Conservation (phyloP, 1,140 invertebrate genomes). For the Elymnias hypermnestra region DNA sequence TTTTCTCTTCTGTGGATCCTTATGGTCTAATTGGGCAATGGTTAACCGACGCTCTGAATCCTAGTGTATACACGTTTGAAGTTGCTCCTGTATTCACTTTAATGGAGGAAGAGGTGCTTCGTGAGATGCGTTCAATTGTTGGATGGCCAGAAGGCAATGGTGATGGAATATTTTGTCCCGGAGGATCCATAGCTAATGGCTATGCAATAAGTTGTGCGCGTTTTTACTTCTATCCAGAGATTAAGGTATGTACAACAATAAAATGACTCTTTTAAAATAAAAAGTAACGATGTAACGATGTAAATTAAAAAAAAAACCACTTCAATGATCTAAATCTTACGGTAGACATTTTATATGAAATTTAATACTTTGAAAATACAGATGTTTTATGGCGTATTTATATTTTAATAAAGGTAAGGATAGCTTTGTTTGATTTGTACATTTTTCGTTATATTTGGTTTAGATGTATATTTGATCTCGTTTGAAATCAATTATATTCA, state of each 20-base stretch:
- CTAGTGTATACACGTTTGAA: constrained; percentile 93
- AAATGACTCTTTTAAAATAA: too few species aligned
- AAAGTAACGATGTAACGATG: too few species aligned
- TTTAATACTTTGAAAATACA: too few species aligned
- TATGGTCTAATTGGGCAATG: constrained; percentile 91
- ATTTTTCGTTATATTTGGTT: too few species aligned
- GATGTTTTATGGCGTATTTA: too few species aligned
- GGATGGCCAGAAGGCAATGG: constrained; percentile 88
- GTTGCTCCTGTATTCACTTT: constrained; percentile 92
- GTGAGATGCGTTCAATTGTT: constrained; percentile 90
- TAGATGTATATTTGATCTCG: too few species aligned
- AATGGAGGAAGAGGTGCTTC: constrained; percentile 89
- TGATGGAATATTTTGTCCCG: constrained; percentile 96
- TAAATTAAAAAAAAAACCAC: too few species aligned
- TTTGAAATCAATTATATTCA: too few species aligned
- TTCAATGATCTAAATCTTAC: too few species aligned
- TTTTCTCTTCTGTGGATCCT: constrained; percentile 91
- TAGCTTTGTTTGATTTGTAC: too few species aligned
- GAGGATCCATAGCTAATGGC: constrained; percentile 96
- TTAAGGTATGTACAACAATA: constrained; percentile 78
- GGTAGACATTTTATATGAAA: too few species aligned
- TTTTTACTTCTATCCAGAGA: constrained; percentile 84
- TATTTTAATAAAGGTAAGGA: too few species aligned
- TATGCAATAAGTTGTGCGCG: constrained; percentile 95
- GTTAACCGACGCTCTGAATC: constrained; percentile 90